A percentile compares a stretch with the other conserved stretches of the same genome.
These are phyloP conservation scores for Marronus borbonicus DNA, from an alignment of 2,888 invertebrate species.

Conservation along the genomic window DNA sequence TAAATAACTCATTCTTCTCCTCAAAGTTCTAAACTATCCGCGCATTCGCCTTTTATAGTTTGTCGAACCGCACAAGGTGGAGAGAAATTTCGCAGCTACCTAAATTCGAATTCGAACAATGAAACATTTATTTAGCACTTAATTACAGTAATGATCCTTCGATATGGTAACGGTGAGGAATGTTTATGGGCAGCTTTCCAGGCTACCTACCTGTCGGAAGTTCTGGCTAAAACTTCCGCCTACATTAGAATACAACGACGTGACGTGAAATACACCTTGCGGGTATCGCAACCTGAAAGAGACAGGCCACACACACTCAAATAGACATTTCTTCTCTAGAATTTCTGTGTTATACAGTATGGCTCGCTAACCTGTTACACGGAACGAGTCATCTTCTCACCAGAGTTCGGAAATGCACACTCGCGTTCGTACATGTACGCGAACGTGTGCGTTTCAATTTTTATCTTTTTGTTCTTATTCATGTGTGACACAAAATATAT, in stretches of 20 bases:
- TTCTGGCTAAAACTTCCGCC: not conserved
- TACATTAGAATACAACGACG: not conserved
- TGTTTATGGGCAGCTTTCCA: constrained; percentile 20
- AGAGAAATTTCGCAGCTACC: not conserved
- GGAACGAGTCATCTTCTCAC: no score
- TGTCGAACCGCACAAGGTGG: not conserved
- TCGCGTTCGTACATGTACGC: no score
- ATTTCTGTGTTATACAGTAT: constrained; percentile 9
- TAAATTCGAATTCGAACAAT: not conserved
- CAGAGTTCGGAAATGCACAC: no score
- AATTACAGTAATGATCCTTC: constrained; percentile 17
- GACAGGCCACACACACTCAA: constrained; percentile 12
- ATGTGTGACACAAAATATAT: no score
- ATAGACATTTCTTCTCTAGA: constrained; percentile 14
- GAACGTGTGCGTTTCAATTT: no score
- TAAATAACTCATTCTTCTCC: not conserved
- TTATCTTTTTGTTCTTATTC: no score
- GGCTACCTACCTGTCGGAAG: constrained; percentile 14
- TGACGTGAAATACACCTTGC: not conserved
- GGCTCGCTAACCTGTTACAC: no score
- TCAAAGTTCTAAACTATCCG: not conserved
- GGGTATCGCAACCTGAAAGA: not conserved
- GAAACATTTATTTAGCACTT: constrained; percentile 27
- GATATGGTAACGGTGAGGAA: not conserved
- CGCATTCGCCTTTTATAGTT: not conserved